These are phyloP conservation scores for Huso huso DNA, from an alignment of 2,797 vertebrate genomes.

Conservation along the genomic window DNA sequence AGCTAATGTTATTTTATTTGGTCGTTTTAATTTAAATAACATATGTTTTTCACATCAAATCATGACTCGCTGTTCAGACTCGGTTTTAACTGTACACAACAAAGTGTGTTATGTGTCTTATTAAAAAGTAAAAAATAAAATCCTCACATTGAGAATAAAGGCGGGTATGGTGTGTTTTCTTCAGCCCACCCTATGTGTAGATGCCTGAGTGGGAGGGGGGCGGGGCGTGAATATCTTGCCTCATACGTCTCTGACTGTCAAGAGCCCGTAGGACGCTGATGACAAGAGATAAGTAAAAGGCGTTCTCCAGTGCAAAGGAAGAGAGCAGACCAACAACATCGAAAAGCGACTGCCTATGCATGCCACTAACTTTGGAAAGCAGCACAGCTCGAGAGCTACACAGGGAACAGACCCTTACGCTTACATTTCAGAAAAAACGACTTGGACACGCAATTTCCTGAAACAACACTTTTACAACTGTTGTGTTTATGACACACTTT, in stretches of 20 bases:
- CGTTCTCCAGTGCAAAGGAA: conserved; percentile 59
- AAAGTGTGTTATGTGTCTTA: conserved; percentile 10
- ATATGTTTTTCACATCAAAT: too few relatives aligned
- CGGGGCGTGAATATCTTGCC: conserved; percentile 54
- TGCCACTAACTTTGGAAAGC: conserved; percentile 41
- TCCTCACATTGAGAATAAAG: conserved; percentile 19
- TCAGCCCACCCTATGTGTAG: conserved; percentile 50
- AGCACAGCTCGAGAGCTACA: conserved; percentile 32
- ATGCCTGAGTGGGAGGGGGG: conserved; percentile 51
- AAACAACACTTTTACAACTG: conserved; percentile 11
- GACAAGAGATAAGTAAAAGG: conserved; percentile 77
- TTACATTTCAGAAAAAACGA: conserved; percentile 14
- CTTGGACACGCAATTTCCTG: background rate
- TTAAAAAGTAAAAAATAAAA: conserved; percentile 4
- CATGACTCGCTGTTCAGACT: too few relatives aligned
- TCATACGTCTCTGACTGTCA: conserved; percentile 66
- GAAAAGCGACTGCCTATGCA: conserved; percentile 61
- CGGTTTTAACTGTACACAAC: conserved; percentile 5
- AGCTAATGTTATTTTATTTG: too few relatives aligned
- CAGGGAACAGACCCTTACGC: conserved; percentile 24
- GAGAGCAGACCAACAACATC: conserved; percentile 63
- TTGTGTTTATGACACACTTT: conserved; percentile 22
- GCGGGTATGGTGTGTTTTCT: conserved; percentile 40
- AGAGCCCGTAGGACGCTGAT: conserved; percentile 69
- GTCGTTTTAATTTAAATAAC: too few relatives aligned